Percentiles rank a stretch among this genome's conserved stretches.
These are phyloP conservation scores for Tiphia femorata DNA, from an alignment of 2,888 invertebrate species.

Conservation along the genomic window DNA sequence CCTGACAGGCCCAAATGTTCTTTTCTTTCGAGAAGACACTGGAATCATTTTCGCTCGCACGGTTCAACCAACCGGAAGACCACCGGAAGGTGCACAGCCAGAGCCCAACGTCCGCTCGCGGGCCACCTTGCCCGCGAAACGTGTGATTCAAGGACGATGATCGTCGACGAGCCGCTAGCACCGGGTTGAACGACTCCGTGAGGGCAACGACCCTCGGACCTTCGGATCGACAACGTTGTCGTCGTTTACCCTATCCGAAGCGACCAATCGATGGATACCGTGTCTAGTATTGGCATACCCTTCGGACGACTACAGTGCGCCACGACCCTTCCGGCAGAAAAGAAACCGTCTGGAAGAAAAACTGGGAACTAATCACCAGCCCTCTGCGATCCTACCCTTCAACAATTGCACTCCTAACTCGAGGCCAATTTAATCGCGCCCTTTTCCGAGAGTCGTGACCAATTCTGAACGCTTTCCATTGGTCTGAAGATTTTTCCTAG, in stretches of 20 bases:
- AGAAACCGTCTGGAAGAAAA: too few species aligned
- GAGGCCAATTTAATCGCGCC: too few species aligned
- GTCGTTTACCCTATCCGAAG: conserved; percentile 15
- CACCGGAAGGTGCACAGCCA: background rate
- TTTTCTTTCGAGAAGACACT: background rate
- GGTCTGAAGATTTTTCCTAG: too few species aligned
- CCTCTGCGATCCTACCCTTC: too few species aligned
- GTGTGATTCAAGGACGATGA: conserved; percentile 52
- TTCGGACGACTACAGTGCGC: too few species aligned
- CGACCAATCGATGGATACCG: conserved; percentile 28
- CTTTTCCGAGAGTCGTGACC: too few species aligned
- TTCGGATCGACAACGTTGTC: conserved; percentile 12
- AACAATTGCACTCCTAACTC: too few species aligned
- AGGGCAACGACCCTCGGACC: conserved; percentile 63
- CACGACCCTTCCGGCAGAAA: too few species aligned
- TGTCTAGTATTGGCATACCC: too few species aligned
- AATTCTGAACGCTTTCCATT: too few species aligned
- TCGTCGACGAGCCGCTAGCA: conserved; percentile 30
- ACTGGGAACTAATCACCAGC: too few species aligned
- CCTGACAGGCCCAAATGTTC: too few species aligned
- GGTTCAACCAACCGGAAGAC: background rate
- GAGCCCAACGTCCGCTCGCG: conserved; percentile 12
- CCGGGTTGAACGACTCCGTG: conserved; percentile 64
- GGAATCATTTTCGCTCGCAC: background rate
- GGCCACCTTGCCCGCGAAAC: conserved; percentile 20